Conservation (phyloP, 2,797 vertebrate genomes). For the Acipenser oxyrinchus region DNA sequence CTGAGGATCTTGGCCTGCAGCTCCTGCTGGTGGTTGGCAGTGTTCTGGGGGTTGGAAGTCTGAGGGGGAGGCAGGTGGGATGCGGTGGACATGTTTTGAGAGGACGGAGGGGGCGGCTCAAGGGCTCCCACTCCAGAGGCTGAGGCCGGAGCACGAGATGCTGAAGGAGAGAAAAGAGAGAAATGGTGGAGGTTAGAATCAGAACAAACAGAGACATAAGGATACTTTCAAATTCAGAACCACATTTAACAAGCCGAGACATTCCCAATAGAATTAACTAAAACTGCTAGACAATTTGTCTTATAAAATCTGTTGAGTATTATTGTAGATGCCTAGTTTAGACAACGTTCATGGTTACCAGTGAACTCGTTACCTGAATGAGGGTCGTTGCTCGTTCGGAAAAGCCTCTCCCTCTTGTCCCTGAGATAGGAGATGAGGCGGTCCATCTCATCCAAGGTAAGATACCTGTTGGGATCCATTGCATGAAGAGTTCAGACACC, state of each 20-base stretch:
- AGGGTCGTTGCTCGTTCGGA: slow-evolving; percentile 61
- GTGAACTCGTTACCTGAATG: slow-evolving; percentile 57
- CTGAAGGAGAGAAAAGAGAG: slow-evolving; percentile 11
- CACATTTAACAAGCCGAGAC: too few relatives aligned
- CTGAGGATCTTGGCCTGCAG: slow-evolving; percentile 97
- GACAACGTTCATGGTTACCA: too few relatives aligned
- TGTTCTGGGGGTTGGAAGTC: slow-evolving; percentile 32
- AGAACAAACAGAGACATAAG: not conserved
- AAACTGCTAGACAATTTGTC: too few relatives aligned
- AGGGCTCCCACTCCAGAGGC: slow-evolving; percentile 17
- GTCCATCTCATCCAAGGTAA: slow-evolving; percentile 84
- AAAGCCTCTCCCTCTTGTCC: slow-evolving; percentile 75
- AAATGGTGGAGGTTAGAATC: not conserved
- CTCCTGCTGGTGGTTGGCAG: slow-evolving; percentile 76
- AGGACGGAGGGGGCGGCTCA: slow-evolving; percentile 27
- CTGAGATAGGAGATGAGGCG: slow-evolving; percentile 81
- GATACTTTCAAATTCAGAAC: too few relatives aligned
- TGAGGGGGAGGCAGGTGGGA: slow-evolving; percentile 39
- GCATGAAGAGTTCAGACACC: too few relatives aligned
- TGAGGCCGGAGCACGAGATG: slow-evolving; percentile 29
- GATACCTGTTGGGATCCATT: slow-evolving; percentile 54
- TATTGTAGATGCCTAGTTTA: too few relatives aligned
- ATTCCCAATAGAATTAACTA: too few relatives aligned
- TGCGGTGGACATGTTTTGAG: slow-evolving; percentile 28
- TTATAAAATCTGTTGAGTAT: too few relatives aligned